Evolutionary conservation across 2,888 invertebrate species (phyloP), one percentile per base, ranked within the genome.

Genomic region (Volucella inanis): DNA sequence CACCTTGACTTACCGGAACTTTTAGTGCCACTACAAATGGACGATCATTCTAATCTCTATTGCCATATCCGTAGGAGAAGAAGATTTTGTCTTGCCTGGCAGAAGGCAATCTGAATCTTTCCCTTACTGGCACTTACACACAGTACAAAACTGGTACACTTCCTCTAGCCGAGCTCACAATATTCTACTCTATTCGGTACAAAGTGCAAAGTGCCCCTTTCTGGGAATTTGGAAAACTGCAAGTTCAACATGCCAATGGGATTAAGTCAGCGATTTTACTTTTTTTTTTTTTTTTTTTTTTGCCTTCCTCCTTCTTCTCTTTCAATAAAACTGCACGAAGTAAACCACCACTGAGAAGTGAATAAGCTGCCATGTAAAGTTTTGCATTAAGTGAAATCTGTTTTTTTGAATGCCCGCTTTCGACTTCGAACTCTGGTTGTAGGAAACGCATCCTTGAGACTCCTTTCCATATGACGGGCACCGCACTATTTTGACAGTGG

Each of bases 311-410:
- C 39, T 41, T 38, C 8, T 39, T 14, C 12, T 10, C n/a, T 31
- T 50, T 38, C 14, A 22, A 54, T 22, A 11, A 65, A n/a, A 59
- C 31, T 31, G 11, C 11, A 15, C 10, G 41, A 39, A 52, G 22
- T 43, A 61, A 3, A 15, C 18, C 18, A 41, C 9, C 50, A 11
- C 22, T 15, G 18, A 59, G 59, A 65, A 75, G 67, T 68, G 52
- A 79, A 74, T 79, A 84, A 84, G 83, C 64, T 68, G n/a, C 68
- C 55, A 64, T 72, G 78, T 79, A 67, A 79, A 79, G 72, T 79
- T 79, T 79, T 67, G 52, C 65, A 61, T 72, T 71, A 79, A 72
- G 72, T 22, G 39, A 78, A 78, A 43, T 74, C 78, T 59, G 43
- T 64, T 22, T 57, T n/a, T 8, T 49, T 49, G 15, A 49, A 49